Percentiles rank a stretch among this genome's conserved stretches.
These are phyloP conservation scores for Clarias magur DNA, from an alignment of 2,113 vertebrate species.

Conservation along the genomic window DNA sequence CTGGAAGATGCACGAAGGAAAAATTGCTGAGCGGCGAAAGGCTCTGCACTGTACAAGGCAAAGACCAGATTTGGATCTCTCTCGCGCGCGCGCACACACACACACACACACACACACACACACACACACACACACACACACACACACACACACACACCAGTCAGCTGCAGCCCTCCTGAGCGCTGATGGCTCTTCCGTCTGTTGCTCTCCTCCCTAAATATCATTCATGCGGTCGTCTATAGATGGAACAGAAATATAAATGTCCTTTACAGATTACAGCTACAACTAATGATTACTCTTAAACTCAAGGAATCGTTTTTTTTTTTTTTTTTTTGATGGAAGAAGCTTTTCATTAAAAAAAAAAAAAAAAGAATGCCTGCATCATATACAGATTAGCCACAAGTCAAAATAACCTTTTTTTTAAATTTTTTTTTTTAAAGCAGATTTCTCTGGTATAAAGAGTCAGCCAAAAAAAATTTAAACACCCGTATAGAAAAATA, in stretches of 20 bases:
- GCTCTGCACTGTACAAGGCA: constrained; percentile 59
- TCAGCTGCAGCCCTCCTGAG: constrained; percentile 40
- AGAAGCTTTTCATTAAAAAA: no score
- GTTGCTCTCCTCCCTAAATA: constrained; percentile 52
- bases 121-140: background rate
- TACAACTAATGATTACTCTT: background rate
- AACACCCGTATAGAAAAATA: no score
- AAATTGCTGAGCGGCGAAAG: constrained; percentile 61
- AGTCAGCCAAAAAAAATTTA: no score
- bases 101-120: background rate
- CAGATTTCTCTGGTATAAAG: no score
- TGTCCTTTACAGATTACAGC: background rate
- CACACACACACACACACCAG: background rate
- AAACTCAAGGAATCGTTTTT: background rate
- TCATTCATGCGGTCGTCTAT: constrained; percentile 18
- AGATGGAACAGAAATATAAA: no score
- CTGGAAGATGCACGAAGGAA: constrained; percentile 48
- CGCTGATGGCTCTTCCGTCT: constrained; percentile 39
- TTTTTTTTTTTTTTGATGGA: background rate
- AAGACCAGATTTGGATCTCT: constrained; percentile 37
- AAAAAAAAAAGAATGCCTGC: no score
- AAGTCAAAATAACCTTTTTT: no score
- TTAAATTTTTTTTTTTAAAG: no score
- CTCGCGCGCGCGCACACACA: background rate
- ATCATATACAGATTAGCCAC: no score